Percentiles rank a stretch among this genome's conserved stretches.
Conservation (phyloP, 2,888 invertebrate genomes). For the Mimumesa dahlbomi region DNA sequence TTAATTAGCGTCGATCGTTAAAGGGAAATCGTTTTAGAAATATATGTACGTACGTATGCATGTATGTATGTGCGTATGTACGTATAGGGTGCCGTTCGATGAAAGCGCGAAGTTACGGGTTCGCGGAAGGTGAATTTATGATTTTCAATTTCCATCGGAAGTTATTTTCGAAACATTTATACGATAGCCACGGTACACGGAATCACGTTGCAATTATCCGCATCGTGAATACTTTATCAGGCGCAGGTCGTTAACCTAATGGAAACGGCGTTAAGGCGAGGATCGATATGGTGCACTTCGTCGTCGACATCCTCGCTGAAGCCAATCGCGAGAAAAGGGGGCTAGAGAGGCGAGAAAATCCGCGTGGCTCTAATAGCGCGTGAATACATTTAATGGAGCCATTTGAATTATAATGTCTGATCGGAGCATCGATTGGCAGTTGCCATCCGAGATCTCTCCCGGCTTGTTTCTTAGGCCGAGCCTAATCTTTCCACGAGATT, state of each 20-base stretch:
- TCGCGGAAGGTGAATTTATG: slow-evolving; percentile 20
- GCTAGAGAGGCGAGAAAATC: slow-evolving; percentile 39
- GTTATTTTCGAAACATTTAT: slow-evolving; percentile 26
- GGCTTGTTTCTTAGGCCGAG: slow-evolving; percentile 34
- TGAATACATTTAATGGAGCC: slow-evolving; percentile 64
- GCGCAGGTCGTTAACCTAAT: slow-evolving; percentile 67
- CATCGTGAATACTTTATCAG: slow-evolving; percentile 65
- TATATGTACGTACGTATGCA: no score
- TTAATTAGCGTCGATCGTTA: background rate
- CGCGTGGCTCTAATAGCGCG: slow-evolving; percentile 57
- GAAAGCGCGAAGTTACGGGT: background rate
- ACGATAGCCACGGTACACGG: slow-evolving; percentile 28
- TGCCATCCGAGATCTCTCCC: slow-evolving; percentile 36
- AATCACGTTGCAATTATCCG: slow-evolving; percentile 63
- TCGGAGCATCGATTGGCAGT: slow-evolving; percentile 56
- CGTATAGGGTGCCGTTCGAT: background rate
- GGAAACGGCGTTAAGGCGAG: slow-evolving; percentile 59
- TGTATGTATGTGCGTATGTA: no score
- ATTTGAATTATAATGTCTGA: slow-evolving; percentile 67
- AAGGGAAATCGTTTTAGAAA: no score
- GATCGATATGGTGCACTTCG: slow-evolving; percentile 63
- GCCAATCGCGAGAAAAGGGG: slow-evolving; percentile 53
- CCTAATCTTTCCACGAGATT: slow-evolving; percentile 56
- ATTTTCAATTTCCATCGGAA: slow-evolving; percentile 27
- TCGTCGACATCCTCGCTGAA: slow-evolving; percentile 33